Percentiles rank a stretch among this genome's conserved stretches.
These are phyloP conservation scores for Albula glossodonta DNA, from an alignment of 2,113 vertebrate genomes.

Conservation along the genomic window DNA sequence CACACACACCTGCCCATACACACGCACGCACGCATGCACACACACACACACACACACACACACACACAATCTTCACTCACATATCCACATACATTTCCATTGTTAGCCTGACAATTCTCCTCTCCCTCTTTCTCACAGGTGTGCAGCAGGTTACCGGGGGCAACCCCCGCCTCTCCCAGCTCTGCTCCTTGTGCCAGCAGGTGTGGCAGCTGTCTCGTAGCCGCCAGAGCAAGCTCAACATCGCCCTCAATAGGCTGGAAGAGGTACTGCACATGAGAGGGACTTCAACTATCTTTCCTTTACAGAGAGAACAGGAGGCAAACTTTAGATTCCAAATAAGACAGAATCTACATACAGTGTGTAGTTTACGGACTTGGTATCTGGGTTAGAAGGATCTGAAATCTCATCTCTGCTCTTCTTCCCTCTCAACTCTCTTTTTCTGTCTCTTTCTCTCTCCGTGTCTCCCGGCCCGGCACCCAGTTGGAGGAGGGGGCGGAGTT, in stretches of 20 bases:
- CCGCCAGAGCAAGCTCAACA: slow-evolving; percentile 91
- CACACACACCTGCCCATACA: not conserved
- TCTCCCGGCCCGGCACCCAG: slow-evolving; percentile 55
- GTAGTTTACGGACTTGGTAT: no score
- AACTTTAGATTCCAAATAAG: no score
- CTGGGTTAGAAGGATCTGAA: not conserved
- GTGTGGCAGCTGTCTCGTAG: slow-evolving; percentile 94
- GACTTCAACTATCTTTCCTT: not conserved
- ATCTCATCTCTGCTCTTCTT: not conserved
- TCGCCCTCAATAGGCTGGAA: slow-evolving; percentile 89
- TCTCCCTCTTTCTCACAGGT: slow-evolving; percentile 46
- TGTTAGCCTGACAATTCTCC: not conserved
- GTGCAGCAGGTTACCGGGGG: slow-evolving; percentile 62
- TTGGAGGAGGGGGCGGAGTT: slow-evolving; percentile 97
- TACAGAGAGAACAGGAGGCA: not conserved
- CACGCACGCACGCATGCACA: not conserved
- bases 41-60: not conserved
- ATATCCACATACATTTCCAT: not conserved
- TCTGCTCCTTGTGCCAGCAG: slow-evolving; percentile 94
- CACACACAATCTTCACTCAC: no score
- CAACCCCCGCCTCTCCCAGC: slow-evolving; percentile 92
- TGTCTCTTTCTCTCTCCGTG: not conserved
- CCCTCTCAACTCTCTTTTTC: not conserved
- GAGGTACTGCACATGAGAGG: slow-evolving; percentile 73
- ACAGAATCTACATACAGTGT: no score